These are phyloP conservation scores for Typhlichthys eigenmanni DNA, from an alignment of 2,797 vertebrate genomes.

Conservation along the genomic window DNA sequence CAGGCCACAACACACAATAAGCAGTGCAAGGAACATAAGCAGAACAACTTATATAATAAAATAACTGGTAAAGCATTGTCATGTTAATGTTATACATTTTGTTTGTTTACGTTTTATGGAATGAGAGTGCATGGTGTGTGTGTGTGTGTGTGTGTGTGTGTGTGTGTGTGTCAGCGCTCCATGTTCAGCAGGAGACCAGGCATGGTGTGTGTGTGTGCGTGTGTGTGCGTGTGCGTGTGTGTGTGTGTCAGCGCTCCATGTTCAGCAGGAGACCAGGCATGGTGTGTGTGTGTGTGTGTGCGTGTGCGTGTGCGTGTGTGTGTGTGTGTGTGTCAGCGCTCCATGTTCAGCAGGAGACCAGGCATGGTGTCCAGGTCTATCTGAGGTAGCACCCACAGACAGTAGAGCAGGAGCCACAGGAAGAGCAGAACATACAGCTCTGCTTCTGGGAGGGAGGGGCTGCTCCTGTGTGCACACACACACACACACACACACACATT, in stretches of 20 bases:
- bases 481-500: conserved; percentile 23
- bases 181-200: too few relatives aligned
- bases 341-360: conserved; percentile 68
- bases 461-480: conserved; percentile 27
- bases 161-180: neutral
- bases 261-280: too few relatives aligned
- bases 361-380: conserved; percentile 80
- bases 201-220: conserved; percentile 6
- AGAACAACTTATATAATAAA: too few relatives aligned
- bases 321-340: conserved; percentile 48
- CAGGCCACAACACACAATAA: too few relatives aligned
- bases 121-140: neutral
- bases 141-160: neutral
- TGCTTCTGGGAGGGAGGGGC: conserved; percentile 4
- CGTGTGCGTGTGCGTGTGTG: conserved; percentile 8
- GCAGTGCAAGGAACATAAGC: too few relatives aligned
- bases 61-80: too few relatives aligned
- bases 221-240: conserved; percentile 10
- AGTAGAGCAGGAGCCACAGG: conserved; percentile 92
- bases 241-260: neutral
- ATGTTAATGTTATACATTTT: too few relatives aligned
- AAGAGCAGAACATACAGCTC: conserved; percentile 86
- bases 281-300: neutral
- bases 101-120: neutral
- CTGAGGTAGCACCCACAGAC: conserved; percentile 88